These are phyloP conservation scores for Corvus cornix DNA, from an alignment of 2,113 vertebrate genomes.

Conservation along the genomic window DNA sequence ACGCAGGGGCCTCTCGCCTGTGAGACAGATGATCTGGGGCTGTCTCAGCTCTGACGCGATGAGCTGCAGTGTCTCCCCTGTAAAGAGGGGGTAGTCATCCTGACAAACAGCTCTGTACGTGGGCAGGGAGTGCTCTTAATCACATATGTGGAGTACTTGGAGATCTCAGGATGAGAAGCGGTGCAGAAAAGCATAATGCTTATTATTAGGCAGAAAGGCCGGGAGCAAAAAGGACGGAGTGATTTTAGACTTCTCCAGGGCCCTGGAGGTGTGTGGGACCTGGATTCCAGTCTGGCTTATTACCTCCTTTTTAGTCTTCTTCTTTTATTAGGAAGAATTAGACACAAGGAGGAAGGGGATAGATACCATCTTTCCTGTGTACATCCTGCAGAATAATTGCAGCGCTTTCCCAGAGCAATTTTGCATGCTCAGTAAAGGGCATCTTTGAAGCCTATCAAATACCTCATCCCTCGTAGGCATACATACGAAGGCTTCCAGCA, in stretches of 20 bases:
- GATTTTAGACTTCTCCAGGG: background rate
- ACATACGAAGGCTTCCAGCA: background rate
- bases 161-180: background rate
- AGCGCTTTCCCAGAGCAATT: slow-evolving; percentile 41
- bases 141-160: background rate
- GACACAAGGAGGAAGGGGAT: slow-evolving; percentile 17
- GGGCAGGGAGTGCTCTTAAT: slow-evolving; percentile 39
- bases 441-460: slow-evolving; percentile 34
- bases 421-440: slow-evolving; percentile 31
- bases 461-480: background rate
- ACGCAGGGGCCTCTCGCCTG: background rate
- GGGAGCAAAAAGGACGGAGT: background rate
- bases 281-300: background rate
- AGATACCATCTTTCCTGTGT: slow-evolving; percentile 28
- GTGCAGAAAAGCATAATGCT: background rate
- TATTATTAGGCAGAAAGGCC: slow-evolving; percentile 15
- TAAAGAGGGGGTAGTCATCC: slow-evolving; percentile 36
- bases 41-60: slow-evolving; percentile 16
- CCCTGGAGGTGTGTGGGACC: background rate
- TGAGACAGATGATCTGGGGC: background rate
- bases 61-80: slow-evolving; percentile 25
- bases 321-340: slow-evolving; percentile 31
- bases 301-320: background rate
- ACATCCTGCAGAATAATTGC: slow-evolving; percentile 37
- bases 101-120: slow-evolving; percentile 38